These are phyloP conservation scores for Fratercula arctica DNA, from an alignment of 2,797 vertebrate species.

Conservation along the genomic window DNA sequence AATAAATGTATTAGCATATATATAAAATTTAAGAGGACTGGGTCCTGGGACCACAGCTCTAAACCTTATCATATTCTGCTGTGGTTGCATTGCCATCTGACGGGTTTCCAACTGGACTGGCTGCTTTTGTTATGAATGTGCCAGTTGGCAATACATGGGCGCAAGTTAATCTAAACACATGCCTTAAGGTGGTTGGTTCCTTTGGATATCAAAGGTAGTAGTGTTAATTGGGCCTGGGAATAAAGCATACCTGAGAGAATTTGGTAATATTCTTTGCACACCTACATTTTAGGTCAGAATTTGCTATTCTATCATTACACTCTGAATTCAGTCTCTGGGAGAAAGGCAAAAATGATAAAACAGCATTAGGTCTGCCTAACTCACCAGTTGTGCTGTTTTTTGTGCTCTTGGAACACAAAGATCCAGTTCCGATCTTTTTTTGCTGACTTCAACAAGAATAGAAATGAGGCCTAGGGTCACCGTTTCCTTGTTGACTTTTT, in stretches of 20 bases:
- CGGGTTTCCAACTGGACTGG: neutral
- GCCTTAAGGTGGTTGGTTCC: neutral
- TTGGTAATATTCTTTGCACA: neutral
- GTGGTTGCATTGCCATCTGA: neutral
- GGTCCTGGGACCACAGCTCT: neutral
- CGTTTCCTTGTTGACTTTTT: constrained; percentile 43
- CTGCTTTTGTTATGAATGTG: neutral
- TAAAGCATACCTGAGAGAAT: neutral
- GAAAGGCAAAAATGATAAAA: neutral
- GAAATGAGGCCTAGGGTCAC: constrained; percentile 21
- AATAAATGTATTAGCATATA: neutral
- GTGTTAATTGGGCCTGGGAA: neutral
- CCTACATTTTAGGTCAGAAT: neutral
- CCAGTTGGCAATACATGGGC: neutral
- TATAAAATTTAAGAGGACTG: neutral
- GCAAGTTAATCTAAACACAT: neutral
- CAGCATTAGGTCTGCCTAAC: neutral
- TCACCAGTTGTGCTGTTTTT: neutral
- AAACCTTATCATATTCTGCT: neutral
- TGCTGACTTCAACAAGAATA: constrained; percentile 32
- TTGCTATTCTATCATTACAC: neutral
- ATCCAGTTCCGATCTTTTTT: neutral
- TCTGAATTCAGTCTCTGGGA: neutral
- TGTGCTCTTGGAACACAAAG: neutral
- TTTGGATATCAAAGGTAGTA: neutral